Evolutionary conservation across 1,140 invertebrate genomes (phyloP).

Genomic region (Panagrolaimus sp.): DNA sequence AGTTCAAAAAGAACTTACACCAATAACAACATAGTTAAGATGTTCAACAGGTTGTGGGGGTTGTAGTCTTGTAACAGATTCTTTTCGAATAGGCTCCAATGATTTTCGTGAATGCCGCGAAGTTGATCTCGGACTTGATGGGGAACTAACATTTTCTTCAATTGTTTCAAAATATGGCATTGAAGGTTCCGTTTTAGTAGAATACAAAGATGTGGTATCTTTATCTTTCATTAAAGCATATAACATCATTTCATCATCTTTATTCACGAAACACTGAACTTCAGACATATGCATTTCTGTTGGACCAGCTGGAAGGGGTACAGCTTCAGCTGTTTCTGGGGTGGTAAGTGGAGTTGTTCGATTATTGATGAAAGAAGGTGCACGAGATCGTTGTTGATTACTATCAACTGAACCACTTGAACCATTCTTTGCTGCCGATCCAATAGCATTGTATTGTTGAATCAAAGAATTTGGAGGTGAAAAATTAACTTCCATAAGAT

Average conservation of each 20-base stretch:
- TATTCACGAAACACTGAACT: constrained; percentile 29
- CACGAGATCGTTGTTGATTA: constrained; percentile 18
- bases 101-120: background rate
- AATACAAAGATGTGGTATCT: background rate
- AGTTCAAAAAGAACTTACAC: no score
- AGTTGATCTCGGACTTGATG: background rate
- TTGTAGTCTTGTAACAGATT: no score
- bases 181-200: background rate
- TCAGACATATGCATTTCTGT: constrained; percentile 19
- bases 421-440: constrained; percentile 12
- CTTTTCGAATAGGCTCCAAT: background rate
- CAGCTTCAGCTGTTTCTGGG: background rate
- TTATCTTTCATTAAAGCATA: constrained; percentile 12
- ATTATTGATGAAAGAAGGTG: constrained; percentile 12
- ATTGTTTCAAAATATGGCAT: background rate
- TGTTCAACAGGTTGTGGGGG: no score
- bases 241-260: constrained; percentile 22
- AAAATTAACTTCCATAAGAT: constrained; percentile 27
- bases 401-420: constrained; percentile 1
- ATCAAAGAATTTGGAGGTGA: background rate
- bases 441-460: background rate
- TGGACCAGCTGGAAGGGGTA: background rate
- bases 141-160: background rate
- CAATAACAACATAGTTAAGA: no score
- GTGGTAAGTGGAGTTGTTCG: background rate